A percentile compares a stretch with the other conserved stretches of the same genome.
Evolutionary conservation across 2,113 vertebrate genomes (phyloP).

Genomic region (Rhinolophus ferrumequinum): DNA sequence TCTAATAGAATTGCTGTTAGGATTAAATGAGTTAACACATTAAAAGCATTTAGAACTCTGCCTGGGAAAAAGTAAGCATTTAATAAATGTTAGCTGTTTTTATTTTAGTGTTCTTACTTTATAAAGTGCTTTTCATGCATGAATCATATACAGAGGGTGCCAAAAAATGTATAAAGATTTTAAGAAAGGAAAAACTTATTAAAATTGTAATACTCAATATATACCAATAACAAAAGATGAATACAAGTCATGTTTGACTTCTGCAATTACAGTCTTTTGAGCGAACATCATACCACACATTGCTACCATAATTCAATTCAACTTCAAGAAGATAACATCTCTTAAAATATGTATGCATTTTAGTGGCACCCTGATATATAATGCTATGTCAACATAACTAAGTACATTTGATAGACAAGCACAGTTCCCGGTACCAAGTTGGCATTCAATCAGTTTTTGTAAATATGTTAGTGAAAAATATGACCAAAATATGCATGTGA

Average conservation of each 20-base stretch:
- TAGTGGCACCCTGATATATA: too few relatives aligned
- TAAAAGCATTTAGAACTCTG: background rate
- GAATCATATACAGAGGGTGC: background rate
- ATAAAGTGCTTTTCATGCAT: background rate
- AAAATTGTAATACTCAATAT: too few relatives aligned
- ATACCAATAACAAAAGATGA: too few relatives aligned
- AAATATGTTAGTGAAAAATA: background rate
- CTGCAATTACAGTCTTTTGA: too few relatives aligned
- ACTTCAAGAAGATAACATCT: too few relatives aligned
- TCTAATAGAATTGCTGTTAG: background rate
- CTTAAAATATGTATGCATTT: too few relatives aligned
- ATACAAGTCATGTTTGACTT: too few relatives aligned
- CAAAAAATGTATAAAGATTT: too few relatives aligned
- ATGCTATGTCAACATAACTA: background rate
- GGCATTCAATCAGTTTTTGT: background rate
- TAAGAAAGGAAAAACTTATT: too few relatives aligned
- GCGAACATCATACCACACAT: too few relatives aligned
- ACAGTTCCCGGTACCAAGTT: background rate
- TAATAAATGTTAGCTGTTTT: background rate
- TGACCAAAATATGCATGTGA: background rate
- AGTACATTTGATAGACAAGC: background rate
- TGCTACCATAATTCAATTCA: too few relatives aligned
- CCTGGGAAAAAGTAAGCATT: background rate
- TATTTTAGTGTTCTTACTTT: conserved; percentile 2
- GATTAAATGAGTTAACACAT: background rate